These are phyloP conservation scores for Sepiola atlantica DNA, from an alignment of 2,888 invertebrate species.

Conservation along the genomic window DNA sequence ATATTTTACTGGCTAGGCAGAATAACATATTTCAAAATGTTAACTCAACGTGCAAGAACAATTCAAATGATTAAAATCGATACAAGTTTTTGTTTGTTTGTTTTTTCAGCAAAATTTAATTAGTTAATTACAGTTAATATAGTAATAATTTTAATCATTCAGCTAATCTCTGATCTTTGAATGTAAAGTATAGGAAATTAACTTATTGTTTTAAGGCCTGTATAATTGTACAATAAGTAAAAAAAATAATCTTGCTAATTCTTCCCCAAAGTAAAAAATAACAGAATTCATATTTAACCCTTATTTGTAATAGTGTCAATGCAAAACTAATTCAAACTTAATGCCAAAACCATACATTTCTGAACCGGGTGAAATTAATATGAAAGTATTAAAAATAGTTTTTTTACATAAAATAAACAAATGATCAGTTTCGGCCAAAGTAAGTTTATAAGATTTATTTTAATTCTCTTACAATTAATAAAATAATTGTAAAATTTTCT, in stretches of 20 bases:
- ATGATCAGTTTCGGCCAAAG: not conserved
- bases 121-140: not conserved
- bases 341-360: not conserved
- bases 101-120: not conserved
- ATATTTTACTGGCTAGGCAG: too few relatives aligned
- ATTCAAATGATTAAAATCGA: not conserved
- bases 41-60: not conserved
- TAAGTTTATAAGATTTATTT: not conserved
- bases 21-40: too few relatives aligned
- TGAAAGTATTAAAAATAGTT: too few relatives aligned
- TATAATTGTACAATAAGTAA: not conserved
- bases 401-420: not conserved
- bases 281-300: not conserved
- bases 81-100: not conserved
- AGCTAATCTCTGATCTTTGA: not conserved
- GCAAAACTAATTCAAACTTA: not conserved
- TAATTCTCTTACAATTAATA: not conserved
- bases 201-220: not conserved
- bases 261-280: not conserved
- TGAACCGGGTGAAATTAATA: not conserved
- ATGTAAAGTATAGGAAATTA: not conserved
- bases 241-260: not conserved
- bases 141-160: not conserved
- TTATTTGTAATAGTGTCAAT: not conserved
- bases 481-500: not conserved